Percentiles rank a stretch among this genome's conserved stretches.
Conservation (phyloP, 2,888 invertebrate species). For the Anodontia alba region DNA sequence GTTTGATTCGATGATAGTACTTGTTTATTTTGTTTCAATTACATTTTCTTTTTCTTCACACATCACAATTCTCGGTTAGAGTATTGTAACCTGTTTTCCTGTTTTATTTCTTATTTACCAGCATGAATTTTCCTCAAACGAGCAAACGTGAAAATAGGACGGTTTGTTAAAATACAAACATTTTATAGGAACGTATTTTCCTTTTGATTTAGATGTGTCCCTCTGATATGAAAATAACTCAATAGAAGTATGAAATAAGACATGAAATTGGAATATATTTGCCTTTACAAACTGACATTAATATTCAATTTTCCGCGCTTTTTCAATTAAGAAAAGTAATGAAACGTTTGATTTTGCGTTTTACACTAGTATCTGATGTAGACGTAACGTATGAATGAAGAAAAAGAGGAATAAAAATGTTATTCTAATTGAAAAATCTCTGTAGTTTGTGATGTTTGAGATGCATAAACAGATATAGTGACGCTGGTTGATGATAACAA, state of each 20-base stretch:
- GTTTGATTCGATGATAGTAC: too few species aligned
- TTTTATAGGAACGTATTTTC: background rate
- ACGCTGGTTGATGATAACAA: background rate
- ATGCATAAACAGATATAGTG: background rate
- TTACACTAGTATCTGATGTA: conserved; percentile 8
- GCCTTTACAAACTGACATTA: background rate
- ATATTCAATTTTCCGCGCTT: conserved; percentile 11
- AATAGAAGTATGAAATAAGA: conserved; percentile 11
- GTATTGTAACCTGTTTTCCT: too few species aligned
- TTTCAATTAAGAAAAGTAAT: conserved; percentile 11
- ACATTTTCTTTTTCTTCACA: too few species aligned
- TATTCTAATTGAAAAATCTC: conserved; percentile 1
- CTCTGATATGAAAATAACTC: conserved; percentile 2
- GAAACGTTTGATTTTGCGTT: conserved; percentile 20
- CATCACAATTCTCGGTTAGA: too few species aligned
- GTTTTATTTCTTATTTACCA: too few species aligned
- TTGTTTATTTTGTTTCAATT: too few species aligned
- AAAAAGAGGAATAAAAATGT: background rate
- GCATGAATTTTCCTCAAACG: too few species aligned
- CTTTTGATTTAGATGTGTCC: background rate
- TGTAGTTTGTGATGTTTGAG: background rate
- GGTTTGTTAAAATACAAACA: background rate
- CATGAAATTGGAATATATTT: background rate
- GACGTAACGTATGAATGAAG: background rate
- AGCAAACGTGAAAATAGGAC: too few species aligned